Conservation (phyloP, 2,888 invertebrate species). For the Crossocerus cetratus region DNA sequence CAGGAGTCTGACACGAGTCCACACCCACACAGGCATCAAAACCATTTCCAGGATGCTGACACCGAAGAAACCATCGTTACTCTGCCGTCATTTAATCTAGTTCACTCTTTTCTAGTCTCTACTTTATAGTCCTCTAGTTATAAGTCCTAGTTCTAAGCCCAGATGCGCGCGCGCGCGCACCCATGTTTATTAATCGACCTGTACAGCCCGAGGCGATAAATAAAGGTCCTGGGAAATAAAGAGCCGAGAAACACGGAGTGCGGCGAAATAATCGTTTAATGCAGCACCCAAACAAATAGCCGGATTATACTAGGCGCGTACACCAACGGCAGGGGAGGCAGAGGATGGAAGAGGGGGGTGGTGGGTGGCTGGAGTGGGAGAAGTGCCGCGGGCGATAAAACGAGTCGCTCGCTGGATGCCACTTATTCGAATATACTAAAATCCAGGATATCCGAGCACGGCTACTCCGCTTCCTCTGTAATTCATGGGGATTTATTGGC, state of each 20-base stretch:
- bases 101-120: constrained; percentile 41
- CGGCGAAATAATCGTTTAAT: constrained; percentile 24
- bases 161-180: not conserved
- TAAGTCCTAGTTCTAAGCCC: constrained; percentile 20
- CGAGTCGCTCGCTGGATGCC: constrained; percentile 14
- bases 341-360: too few species aligned
- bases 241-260: too few species aligned
- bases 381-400: constrained; percentile 18
- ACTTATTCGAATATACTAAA: constrained; percentile 28
- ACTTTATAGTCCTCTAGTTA: constrained; percentile 22
- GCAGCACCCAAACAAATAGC: constrained; percentile 23
- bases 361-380: not conserved
- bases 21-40: too few species aligned
- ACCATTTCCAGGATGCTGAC: too few species aligned
- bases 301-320: constrained; percentile 18
- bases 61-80: not conserved
- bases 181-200: not conserved
- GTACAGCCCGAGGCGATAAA: too few species aligned
- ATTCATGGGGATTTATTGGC: constrained; percentile 27
- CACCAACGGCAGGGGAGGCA: too few species aligned
- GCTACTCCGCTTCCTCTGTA: constrained; percentile 15
- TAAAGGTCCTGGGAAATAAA: too few species aligned
- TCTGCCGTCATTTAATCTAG: constrained; percentile 11
- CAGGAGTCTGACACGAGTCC: too few species aligned
- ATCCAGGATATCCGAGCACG: constrained; percentile 35